Evolutionary conservation across 2,888 invertebrate genomes (phyloP).

Genomic region (Tromatobia lineatoria): DNA sequence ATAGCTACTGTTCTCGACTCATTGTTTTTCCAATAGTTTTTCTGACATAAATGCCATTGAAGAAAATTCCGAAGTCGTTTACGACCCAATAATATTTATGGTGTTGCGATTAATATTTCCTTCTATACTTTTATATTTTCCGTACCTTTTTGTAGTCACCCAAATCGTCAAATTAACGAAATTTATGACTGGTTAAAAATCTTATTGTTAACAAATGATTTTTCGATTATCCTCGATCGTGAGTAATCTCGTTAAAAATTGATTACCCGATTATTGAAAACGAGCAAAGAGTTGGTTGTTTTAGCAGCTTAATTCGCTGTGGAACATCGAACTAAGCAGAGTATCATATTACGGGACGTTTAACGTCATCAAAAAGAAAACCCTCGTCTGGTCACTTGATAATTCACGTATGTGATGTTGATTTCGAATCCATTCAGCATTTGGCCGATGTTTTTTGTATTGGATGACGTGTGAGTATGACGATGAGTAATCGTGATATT

Average conservation of each 20-base stretch:
- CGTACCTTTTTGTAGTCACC: neutral
- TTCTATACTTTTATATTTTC: neutral
- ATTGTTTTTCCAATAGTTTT: constrained; percentile 17
- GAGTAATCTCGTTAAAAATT: no score
- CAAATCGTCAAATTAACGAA: neutral
- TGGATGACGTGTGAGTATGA: neutral
- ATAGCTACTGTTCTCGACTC: constrained; percentile 21
- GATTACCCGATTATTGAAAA: no score
- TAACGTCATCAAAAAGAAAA: constrained; percentile 33
- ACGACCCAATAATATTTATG: constrained; percentile 1
- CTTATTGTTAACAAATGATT: no score
- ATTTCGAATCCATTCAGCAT: constrained; percentile 14
- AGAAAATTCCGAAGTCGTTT: neutral
- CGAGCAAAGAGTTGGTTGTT: no score
- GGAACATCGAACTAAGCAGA: neutral
- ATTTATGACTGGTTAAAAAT: neutral
- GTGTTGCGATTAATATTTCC: neutral
- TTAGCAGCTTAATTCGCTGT: constrained; percentile 1
- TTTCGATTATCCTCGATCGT: no score
- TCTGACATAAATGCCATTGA: neutral
- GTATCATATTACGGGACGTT: constrained; percentile 37
- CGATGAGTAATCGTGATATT: constrained; percentile 3
- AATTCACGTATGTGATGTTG: constrained; percentile 32
- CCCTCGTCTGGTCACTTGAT: constrained; percentile 19
- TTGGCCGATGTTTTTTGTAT: neutral